Conservation (phyloP, 2,888 invertebrate genomes). For the Melinopterus prodromus region DNA sequence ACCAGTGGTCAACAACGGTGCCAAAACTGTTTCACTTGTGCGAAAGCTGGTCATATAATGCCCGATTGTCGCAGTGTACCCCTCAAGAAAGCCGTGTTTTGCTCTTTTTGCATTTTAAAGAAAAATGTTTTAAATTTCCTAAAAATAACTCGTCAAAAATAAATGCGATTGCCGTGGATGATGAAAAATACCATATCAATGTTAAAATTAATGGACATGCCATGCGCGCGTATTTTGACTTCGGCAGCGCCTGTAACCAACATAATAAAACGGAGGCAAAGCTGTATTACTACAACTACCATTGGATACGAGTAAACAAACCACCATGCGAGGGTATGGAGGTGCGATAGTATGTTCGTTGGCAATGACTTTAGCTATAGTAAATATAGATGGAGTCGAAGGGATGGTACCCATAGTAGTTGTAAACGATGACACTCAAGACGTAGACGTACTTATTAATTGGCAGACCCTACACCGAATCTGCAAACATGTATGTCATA, state of each 20-base stretch:
- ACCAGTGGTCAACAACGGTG: not conserved
- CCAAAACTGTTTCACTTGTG: constrained; percentile 14
- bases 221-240: constrained; percentile 7
- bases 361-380: not conserved
- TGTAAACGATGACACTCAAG: constrained; percentile 13
- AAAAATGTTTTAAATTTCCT: not conserved
- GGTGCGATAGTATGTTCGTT: constrained; percentile 11
- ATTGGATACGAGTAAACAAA: constrained; percentile 6
- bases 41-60: not conserved
- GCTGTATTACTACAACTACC: constrained; percentile 11
- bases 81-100: not conserved
- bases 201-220: not conserved
- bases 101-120: not conserved
- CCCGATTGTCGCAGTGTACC: not conserved
- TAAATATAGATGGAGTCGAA: constrained; percentile 22
- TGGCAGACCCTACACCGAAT: constrained; percentile 26
- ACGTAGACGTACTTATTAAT: constrained; percentile 20
- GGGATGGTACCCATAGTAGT: constrained; percentile 16
- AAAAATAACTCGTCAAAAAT: constrained; percentile 11
- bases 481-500: not conserved
- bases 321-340: constrained; percentile 12
- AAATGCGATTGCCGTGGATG: constrained; percentile 13
- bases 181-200: constrained; percentile 14
- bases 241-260: constrained; percentile 24
- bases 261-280: constrained; percentile 16